phyloP scores from a whole-genome alignment of 2,113 vertebrate genomes.

The Eubucco bourcierii region DNA sequence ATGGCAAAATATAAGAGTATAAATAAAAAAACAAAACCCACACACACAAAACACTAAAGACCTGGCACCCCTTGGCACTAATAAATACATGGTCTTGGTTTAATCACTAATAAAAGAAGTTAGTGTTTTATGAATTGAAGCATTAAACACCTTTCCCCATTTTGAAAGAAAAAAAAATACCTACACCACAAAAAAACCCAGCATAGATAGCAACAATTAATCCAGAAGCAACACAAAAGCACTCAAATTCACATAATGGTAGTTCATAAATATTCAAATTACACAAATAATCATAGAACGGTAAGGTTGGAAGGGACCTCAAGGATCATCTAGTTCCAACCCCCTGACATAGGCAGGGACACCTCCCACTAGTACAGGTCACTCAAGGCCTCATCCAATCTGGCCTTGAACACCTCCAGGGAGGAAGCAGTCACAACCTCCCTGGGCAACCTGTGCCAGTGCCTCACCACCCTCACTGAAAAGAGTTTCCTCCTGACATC shows the following conservation, averaged over 20 bases:
- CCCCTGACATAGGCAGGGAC: too few species aligned
- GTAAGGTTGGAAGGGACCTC: too few species aligned
- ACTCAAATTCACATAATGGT: background rate
- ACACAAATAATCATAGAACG: background rate
- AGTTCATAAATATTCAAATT: background rate
- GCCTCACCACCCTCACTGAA: too few species aligned
- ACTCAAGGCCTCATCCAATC: too few species aligned
- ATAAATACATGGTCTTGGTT: constrained; percentile 2
- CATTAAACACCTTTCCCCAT: background rate
- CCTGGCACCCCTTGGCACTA: background rate
- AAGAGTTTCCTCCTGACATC: too few species aligned
- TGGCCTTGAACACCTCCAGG: too few species aligned
- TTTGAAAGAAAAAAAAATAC: background rate
- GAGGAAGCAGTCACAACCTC: too few species aligned
- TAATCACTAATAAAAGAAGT: constrained; percentile 37
- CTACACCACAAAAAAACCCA: background rate
- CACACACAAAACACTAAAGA: background rate
- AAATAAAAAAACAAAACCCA: background rate
- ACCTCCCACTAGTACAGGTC: too few species aligned
- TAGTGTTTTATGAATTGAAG: constrained; percentile 1
- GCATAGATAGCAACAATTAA: background rate
- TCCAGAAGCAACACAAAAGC: background rate
- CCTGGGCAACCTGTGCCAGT: too few species aligned
- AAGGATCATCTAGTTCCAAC: too few species aligned
- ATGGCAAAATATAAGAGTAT: background rate